A percentile compares a stretch with the other conserved stretches of the same genome.
Conservation (phyloP, 2,888 invertebrate genomes). For the Drosophila parthenogenetica region DNA sequence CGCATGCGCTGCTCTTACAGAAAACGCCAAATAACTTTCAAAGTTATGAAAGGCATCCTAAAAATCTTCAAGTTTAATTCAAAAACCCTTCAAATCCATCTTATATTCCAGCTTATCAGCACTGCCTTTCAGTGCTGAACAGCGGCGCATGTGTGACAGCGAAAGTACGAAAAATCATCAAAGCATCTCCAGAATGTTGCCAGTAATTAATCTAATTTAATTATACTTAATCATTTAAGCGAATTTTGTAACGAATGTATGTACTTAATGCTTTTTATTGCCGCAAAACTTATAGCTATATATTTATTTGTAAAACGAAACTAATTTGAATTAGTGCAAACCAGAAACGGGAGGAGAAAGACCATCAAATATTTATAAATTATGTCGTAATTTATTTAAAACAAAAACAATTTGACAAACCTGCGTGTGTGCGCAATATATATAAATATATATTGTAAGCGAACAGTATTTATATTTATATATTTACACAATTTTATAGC, state of each 20-base stretch:
- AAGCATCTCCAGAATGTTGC: conserved; percentile 71
- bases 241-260: conserved; percentile 55
- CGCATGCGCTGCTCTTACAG: conserved; percentile 43
- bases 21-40: conserved; percentile 42
- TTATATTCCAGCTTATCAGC: background rate
- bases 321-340: conserved; percentile 16
- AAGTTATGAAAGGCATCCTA: conserved; percentile 43
- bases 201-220: conserved; percentile 58
- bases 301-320: conserved; percentile 22
- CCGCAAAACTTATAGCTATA: conserved; percentile 50
- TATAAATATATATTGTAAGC: conserved; percentile 63
- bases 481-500: conserved; percentile 78
- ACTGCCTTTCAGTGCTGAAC: conserved; percentile 3
- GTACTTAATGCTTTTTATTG: conserved; percentile 74
- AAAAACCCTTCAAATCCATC: background rate
- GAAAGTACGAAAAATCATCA: conserved; percentile 27
- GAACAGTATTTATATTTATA: conserved; percentile 80
- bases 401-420: conserved; percentile 59
- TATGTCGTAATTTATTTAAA: conserved; percentile 62
- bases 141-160: conserved; percentile 43
- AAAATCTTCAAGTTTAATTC: background rate
- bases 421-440: conserved; percentile 49
- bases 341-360: conserved; percentile 5
- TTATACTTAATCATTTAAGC: conserved; percentile 35
- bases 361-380: conserved; percentile 43